Evolutionary conservation across 2,113 vertebrate genomes (phyloP).

Genomic region (Cariama cristata): DNA sequence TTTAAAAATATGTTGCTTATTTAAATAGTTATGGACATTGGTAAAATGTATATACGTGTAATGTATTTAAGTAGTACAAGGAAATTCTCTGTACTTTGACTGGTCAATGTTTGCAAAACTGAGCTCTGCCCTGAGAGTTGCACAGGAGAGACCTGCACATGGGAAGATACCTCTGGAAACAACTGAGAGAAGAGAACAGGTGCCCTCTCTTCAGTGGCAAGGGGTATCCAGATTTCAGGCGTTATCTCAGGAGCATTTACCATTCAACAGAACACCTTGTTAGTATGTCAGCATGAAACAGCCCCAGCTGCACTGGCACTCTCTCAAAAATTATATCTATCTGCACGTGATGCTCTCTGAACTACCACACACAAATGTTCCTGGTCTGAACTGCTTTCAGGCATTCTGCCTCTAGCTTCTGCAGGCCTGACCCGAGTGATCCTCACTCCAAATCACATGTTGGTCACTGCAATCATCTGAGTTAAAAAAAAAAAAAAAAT

Average conservation of each 20-base stretch:
- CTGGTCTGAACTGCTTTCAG: constrained; percentile 49
- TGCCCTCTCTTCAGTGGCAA: neutral
- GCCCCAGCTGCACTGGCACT: neutral
- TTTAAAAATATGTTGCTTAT: neutral
- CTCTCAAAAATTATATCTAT: neutral
- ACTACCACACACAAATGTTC: neutral
- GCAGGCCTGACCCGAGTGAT: constrained; percentile 43
- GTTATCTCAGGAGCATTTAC: neutral
- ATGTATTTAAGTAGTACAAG: neutral
- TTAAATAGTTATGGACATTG: neutral
- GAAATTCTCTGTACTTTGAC: neutral
- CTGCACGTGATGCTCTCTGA: neutral
- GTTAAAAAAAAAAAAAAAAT: neutral
- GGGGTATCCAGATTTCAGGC: neutral
- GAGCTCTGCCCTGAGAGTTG: neutral
- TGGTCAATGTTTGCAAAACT: neutral
- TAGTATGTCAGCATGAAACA: neutral
- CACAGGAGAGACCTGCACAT: neutral
- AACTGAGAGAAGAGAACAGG: neutral
- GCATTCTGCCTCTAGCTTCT: constrained; percentile 29
- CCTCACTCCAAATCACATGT: constrained; percentile 35
- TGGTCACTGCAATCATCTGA: constrained; percentile 61
- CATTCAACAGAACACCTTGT: constrained; percentile 33
- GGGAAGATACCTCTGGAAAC: neutral
- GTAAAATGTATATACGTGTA: neutral